Conservation (phyloP, 2,113 vertebrate genomes). For the Hiodon tergisus region DNA sequence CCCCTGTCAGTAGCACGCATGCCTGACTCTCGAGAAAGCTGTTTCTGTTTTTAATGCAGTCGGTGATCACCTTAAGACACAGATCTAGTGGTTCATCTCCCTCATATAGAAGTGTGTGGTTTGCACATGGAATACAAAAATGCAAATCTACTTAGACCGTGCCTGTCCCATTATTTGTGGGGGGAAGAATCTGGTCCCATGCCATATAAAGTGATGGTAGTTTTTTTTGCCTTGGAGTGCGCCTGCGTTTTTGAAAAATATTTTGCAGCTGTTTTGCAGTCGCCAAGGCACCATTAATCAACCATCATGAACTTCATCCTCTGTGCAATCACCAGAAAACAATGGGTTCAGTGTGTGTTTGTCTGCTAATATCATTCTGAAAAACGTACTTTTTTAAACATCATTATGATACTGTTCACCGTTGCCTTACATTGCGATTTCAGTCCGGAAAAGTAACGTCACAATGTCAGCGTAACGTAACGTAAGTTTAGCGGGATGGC, state of each 20-base stretch:
- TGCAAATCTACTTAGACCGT: not conserved
- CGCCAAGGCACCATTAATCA: constrained; percentile 64
- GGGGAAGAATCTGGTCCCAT: constrained; percentile 38
- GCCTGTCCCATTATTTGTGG: no score
- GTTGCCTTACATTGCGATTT: no score
- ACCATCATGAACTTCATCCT: constrained; percentile 60
- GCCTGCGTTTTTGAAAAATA: constrained; percentile 20
- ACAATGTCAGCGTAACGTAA: no score
- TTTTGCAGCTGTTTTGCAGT: constrained; percentile 52
- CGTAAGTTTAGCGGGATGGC: no score
- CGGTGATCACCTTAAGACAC: not conserved
- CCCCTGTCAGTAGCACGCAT: no score
- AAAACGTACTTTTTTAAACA: not conserved
- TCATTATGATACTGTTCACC: not conserved
- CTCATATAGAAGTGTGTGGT: not conserved
- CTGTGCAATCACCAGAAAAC: constrained; percentile 35
- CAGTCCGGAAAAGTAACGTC: no score
- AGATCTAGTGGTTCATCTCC: not conserved
- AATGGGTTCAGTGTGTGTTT: constrained; percentile 23
- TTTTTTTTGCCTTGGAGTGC: constrained; percentile 32
- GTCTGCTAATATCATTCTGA: not conserved
- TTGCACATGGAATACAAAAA: not conserved
- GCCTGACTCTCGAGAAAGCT: no score
- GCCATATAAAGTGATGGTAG: constrained; percentile 66
- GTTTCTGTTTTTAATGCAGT: not conserved